Percentiles rank a stretch among this genome's conserved stretches.
Conservation (phyloP, 1,140 invertebrate genomes). For the Listronotus bonariensis region DNA sequence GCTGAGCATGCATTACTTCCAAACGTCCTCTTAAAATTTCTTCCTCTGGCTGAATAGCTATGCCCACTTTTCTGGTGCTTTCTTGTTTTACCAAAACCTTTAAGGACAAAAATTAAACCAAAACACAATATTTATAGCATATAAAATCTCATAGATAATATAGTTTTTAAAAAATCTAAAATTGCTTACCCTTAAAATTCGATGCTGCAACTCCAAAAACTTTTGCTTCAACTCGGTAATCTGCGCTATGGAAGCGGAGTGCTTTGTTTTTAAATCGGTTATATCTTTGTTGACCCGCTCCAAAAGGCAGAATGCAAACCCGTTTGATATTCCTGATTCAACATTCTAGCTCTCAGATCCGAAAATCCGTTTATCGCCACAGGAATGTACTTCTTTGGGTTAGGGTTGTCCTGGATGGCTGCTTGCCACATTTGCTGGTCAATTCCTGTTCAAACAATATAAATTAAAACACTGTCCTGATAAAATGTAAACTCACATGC, state of each 20-base stretch:
- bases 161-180: too few relatives aligned
- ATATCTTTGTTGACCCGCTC: constrained; percentile 78
- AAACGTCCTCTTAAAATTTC: constrained; percentile 82
- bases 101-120: too few relatives aligned
- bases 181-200: constrained; percentile 70
- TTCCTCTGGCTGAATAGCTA: constrained; percentile 85
- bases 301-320: constrained; percentile 76
- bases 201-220: constrained; percentile 75
- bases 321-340: constrained; percentile 81
- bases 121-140: too few relatives aligned
- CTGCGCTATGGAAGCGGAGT: constrained; percentile 71
- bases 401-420: constrained; percentile 91
- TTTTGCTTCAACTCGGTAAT: constrained; percentile 76
- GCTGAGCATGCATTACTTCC: constrained; percentile 81
- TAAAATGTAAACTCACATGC: background rate
- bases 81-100: constrained; percentile 88
- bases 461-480: too few relatives aligned
- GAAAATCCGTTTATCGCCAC: constrained; percentile 91
- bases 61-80: constrained; percentile 81
- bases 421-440: constrained; percentile 84
- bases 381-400: constrained; percentile 85
- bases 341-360: constrained; percentile 81
- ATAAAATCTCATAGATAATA: constrained; percentile 36
- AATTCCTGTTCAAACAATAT: constrained; percentile 62
- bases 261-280: constrained; percentile 71